These are phyloP conservation scores for Yasuhikotakia modesta DNA, from an alignment of 2,797 vertebrate genomes.

Conservation along the genomic window DNA sequence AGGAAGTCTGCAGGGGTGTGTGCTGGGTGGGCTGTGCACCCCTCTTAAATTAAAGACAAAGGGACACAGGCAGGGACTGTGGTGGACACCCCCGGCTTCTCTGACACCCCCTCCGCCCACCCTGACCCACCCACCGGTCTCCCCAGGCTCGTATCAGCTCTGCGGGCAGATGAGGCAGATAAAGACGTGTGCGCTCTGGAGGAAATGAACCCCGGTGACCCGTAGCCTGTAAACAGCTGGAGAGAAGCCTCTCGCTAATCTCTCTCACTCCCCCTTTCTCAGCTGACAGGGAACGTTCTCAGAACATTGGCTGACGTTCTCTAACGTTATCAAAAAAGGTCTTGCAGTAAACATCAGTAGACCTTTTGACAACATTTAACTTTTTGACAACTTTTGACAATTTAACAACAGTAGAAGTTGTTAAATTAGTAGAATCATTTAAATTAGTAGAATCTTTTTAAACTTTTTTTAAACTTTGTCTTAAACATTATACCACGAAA, in stretches of 20 bases:
- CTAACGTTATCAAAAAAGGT: too few relatives aligned
- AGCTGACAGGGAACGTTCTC: too few relatives aligned
- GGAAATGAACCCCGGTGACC: conserved; percentile 63
- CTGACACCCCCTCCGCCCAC: conserved; percentile 30
- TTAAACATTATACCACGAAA: too few relatives aligned
- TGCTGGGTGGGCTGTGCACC: conserved; percentile 4
- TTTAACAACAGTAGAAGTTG: too few relatives aligned
- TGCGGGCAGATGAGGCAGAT: conserved; percentile 75
- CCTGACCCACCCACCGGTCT: conserved; percentile 65
- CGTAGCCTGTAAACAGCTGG: conserved; percentile 49
- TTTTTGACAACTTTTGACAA: too few relatives aligned
- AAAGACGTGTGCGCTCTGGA: conserved; percentile 67
- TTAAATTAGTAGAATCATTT: too few relatives aligned
- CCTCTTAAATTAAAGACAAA: conserved; percentile 41
- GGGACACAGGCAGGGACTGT: conserved; percentile 16
- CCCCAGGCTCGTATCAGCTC: conserved; percentile 69
- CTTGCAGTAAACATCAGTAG: too few relatives aligned
- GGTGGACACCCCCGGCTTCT: conserved; percentile 18
- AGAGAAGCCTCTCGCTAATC: conserved; percentile 35
- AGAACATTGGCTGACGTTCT: too few relatives aligned
- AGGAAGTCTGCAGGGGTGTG: conserved; percentile 51
- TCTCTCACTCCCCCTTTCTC: conserved; percentile 33
- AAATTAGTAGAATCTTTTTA: too few relatives aligned
- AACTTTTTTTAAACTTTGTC: too few relatives aligned
- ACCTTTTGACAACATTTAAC: too few relatives aligned